A percentile compares a stretch with the other conserved stretches of the same genome.
These are phyloP conservation scores for Sarotherodon lohbergeri DNA, from an alignment of 2,113 vertebrate genomes.

Conservation along the genomic window DNA sequence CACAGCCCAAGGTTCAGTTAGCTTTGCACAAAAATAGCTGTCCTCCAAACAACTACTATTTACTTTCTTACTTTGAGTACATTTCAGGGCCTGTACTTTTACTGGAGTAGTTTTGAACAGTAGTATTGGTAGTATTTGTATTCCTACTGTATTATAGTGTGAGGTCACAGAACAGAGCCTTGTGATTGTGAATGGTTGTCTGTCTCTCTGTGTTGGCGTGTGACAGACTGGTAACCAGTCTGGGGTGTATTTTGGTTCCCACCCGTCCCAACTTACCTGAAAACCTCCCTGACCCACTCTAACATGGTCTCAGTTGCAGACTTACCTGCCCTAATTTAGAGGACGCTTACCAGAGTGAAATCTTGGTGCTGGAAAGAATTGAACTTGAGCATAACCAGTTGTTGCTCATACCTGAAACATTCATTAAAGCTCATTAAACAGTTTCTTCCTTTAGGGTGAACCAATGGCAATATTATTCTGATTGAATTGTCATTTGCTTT, in stretches of 20 bases:
- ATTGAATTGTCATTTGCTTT: neutral
- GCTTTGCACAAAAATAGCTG: accelerated
- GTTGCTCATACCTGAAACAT: neutral
- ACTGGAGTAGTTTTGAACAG: neutral
- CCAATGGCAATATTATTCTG: neutral
- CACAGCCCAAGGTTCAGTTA: neutral
- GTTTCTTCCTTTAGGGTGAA: neutral
- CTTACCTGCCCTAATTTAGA: neutral
- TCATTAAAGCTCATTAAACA: neutral
- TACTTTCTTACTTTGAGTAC: neutral
- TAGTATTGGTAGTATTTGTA: neutral
- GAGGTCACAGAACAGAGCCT: neutral
- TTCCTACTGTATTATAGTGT: too few relatives aligned
- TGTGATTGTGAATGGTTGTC: neutral
- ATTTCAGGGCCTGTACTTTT: neutral
- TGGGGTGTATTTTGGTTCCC: neutral
- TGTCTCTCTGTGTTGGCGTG: neutral
- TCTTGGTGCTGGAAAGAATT: neutral
- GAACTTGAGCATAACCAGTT: neutral
- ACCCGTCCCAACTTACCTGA: neutral
- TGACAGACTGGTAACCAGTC: neutral
- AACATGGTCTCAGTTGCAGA: neutral
- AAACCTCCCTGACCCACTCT: neutral
- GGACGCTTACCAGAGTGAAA: neutral
- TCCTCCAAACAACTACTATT: neutral